phyloP scores from a whole-genome alignment of 2,888 invertebrate genomes.

The Myopa tessellatipennis region DNA sequence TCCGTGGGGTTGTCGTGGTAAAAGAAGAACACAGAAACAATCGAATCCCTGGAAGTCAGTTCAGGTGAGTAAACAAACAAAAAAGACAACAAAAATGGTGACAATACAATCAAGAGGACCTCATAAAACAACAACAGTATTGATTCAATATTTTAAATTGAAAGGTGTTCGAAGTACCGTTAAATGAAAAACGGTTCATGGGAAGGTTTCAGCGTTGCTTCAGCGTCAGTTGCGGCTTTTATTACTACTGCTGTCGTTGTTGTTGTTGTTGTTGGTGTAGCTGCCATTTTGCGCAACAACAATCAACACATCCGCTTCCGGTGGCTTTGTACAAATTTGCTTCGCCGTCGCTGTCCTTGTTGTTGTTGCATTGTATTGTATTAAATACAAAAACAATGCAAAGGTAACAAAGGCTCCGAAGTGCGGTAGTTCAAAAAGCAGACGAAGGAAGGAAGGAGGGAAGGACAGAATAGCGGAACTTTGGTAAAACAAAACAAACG shows the following conservation, averaged over 20 bases:
- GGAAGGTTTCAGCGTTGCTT: not conserved
- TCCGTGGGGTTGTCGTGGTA: no score
- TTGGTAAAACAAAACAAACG: not conserved
- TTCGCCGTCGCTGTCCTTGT: not conserved
- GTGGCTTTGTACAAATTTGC: constrained; percentile 45
- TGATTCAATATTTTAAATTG: not conserved
- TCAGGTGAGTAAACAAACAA: no score
- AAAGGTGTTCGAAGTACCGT: not conserved
- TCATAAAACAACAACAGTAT: not conserved
- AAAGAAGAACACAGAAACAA: no score
- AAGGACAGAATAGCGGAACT: not conserved
- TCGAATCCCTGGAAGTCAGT: no score
- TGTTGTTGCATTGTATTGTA: not conserved
- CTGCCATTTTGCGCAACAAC: constrained; percentile 42
- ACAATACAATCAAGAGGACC: not conserved
- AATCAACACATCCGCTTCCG: constrained; percentile 57
- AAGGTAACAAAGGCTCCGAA: not conserved
- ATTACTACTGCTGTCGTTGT: not conserved
- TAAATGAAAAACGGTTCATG: not conserved
- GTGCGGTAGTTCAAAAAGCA: not conserved
- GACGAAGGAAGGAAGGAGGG: not conserved
- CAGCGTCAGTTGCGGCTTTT: not conserved
- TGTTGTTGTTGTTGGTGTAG: constrained; percentile 11
- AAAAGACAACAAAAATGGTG: no score
- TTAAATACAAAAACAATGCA: constrained; percentile 7